A percentile compares a stretch with the other conserved stretches of the same genome.
Conservation (phyloP, 1,140 invertebrate genomes). For the Euwallacea fornicatus region DNA sequence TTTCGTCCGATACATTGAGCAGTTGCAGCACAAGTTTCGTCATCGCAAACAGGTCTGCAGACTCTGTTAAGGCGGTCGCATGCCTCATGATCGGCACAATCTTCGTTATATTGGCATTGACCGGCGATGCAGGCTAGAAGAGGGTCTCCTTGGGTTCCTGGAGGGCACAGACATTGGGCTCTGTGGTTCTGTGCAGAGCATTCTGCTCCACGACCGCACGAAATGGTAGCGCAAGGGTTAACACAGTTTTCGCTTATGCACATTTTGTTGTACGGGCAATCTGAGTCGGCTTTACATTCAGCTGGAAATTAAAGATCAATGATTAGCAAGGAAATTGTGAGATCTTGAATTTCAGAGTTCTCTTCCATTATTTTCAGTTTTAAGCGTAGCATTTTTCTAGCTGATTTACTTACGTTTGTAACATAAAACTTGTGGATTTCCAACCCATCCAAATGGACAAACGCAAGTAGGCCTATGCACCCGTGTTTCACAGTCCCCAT, state of each 20-base stretch:
- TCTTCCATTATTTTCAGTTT: not conserved
- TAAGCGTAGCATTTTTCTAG: not conserved
- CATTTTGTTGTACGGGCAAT: constrained; percentile 85
- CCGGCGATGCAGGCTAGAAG: constrained; percentile 78
- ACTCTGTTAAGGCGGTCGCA: constrained; percentile 83
- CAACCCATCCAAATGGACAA: constrained; percentile 81
- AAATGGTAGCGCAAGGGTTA: constrained; percentile 70
- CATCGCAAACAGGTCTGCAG: constrained; percentile 79
- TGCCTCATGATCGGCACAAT: constrained; percentile 82
- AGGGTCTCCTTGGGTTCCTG: constrained; percentile 82
- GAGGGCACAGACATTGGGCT: constrained; percentile 79
- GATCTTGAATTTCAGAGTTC: too few species aligned
- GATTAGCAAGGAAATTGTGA: not conserved
- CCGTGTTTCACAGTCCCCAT: constrained; percentile 73
- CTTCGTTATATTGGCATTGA: constrained; percentile 85
- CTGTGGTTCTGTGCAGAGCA: constrained; percentile 74
- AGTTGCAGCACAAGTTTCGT: constrained; percentile 72
- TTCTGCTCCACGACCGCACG: constrained; percentile 78
- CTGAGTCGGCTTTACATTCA: constrained; percentile 77
- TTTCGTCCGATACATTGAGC: constrained; percentile 73
- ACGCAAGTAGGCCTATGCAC: constrained; percentile 77
- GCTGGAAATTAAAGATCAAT: constrained; percentile 56
- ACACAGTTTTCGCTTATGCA: constrained; percentile 78
- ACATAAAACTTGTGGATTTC: constrained; percentile 82
- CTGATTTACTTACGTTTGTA: constrained; percentile 76